Conservation (phyloP, 2,113 vertebrate genomes). For the Forbesichthys papilliferus region DNA sequence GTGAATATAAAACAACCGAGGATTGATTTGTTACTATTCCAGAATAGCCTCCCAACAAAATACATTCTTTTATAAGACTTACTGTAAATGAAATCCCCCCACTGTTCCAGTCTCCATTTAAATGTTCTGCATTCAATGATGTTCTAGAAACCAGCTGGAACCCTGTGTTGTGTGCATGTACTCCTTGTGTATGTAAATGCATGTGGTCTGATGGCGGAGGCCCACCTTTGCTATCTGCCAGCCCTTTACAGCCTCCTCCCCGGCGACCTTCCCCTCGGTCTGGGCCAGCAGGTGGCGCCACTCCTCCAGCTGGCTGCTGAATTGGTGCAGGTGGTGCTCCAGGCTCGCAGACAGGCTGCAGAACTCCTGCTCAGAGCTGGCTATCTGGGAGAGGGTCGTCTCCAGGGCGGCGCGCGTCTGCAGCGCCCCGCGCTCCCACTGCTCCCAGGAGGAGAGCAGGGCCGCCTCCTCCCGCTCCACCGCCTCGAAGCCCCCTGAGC, state of each 20-base stretch:
- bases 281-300: conserved; percentile 74
- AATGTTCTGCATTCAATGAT: too few species aligned
- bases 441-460: conserved; percentile 84
- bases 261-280: conserved; percentile 77
- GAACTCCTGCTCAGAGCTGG: conserved; percentile 90
- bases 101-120: too few species aligned
- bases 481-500: conserved; percentile 82
- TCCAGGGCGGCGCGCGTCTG: conserved; percentile 80
- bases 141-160: too few species aligned
- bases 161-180: neutral
- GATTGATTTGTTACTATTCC: too few species aligned
- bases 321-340: conserved; percentile 80
- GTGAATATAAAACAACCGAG: too few species aligned
- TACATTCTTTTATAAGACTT: too few species aligned
- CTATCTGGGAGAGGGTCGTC: conserved; percentile 82
- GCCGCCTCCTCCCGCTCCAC: conserved; percentile 86
- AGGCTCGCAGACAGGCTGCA: conserved; percentile 75
- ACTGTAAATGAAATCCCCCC: too few species aligned
- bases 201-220: neutral
- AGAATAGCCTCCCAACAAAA: too few species aligned
- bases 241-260: conserved; percentile 82
- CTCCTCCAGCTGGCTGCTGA: conserved; percentile 74
- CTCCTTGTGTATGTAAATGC: neutral
- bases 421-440: conserved; percentile 85
- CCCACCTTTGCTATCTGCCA: conserved; percentile 88